Base-by-base conservation (phyloP, 2,797 vertebrate genomes). In the Diplodus sargus region DNA sequence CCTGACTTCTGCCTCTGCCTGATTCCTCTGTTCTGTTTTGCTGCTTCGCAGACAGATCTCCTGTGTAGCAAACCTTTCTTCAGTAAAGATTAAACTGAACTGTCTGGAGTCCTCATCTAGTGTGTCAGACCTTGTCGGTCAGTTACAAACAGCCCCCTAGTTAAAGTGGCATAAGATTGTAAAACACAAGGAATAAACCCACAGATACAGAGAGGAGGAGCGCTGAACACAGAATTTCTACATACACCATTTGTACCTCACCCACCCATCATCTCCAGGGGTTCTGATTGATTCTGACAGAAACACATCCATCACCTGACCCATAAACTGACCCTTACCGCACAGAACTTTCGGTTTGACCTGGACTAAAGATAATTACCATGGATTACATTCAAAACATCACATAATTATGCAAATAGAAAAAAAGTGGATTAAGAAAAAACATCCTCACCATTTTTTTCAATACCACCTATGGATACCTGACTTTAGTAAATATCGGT, bases 221-320 rank as follows among this genome's bases (percentile, higher is more conserved):
- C 0, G 1, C 7, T 48, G 15, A 25, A 53, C 16, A 57, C 3
- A 0, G 13, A 2, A 28, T 23, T 3, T 3, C 16, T 14, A 15
- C 53, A 28, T 28, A 70, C 42, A 42, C 30, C 18, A 43, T 25
- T 28, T 5, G 22, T 53, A 7, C 30, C 49, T 45, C 43, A 48
- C 34, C 51, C 71, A 28, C 43, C 25, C 25, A 62, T 61, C 47
- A 66, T 39, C 47, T 57, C 10, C 23, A 48, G 11, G 39, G 23
- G 1, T 22, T 69, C 17, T 42, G 5, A 87, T 42, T 60, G 43
- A 48, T 48, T 54, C 60, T 65, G 64, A 83, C 67, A 74, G 68
- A 59, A 47, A 48, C 53, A 22, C 70, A 64, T 70, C 67, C 23
- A 63, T 70, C 67, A 76, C 45, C n/a, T 84, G 78, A 87, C 75